Evolutionary conservation across 2,113 vertebrate species (phyloP).

Genomic region (Eonycteris spelaea): DNA sequence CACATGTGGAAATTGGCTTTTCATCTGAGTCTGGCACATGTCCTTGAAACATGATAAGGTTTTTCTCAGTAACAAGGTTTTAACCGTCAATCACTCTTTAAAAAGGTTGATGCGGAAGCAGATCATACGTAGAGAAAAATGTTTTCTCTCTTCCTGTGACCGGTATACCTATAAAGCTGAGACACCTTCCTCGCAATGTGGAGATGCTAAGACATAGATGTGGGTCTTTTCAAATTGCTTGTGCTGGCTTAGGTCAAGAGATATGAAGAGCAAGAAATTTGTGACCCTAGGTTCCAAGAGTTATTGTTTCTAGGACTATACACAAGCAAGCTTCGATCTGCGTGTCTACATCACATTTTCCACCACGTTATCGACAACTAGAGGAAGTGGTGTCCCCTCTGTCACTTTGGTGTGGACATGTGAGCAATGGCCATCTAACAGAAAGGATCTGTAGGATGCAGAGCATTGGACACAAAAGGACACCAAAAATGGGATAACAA

Average conservation of each 20-base stretch:
- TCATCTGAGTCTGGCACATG: background rate
- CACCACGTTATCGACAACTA: background rate
- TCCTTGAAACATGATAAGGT: background rate
- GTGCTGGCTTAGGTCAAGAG: background rate
- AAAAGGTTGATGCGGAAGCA: background rate
- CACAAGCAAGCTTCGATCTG: background rate
- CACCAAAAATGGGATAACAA: accelerated
- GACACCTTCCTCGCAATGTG: background rate
- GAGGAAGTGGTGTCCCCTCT: background rate
- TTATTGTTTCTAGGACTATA: background rate
- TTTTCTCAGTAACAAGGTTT: background rate
- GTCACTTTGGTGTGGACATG: accelerated
- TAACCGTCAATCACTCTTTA: background rate
- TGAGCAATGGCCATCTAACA: background rate
- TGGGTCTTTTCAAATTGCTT: background rate
- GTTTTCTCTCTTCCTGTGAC: background rate
- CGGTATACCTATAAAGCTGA: no score
- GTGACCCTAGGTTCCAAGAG: background rate
- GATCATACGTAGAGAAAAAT: background rate
- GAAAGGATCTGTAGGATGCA: background rate
- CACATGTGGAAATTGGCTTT: background rate
- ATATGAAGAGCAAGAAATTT: background rate
- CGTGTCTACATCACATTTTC: background rate
- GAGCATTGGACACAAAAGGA: background rate
- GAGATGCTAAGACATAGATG: background rate